Base-by-base conservation (phyloP, 2,113 vertebrate species). In the Xiphorhynchus elegans region DNA sequence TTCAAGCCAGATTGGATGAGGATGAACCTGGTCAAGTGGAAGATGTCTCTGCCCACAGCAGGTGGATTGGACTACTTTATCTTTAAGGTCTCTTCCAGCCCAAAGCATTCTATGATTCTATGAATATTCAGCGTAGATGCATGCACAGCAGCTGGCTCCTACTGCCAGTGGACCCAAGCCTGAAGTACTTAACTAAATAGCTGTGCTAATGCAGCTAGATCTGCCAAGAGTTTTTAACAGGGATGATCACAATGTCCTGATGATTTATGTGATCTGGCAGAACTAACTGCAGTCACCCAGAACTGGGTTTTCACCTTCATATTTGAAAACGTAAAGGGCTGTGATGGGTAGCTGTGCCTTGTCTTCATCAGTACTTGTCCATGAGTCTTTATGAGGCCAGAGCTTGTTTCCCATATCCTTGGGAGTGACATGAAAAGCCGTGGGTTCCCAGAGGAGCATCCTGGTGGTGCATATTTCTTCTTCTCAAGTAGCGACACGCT, bases 181-280 rank as follows among this genome's bases (percentile, higher is more conserved):
- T 78, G 31, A 66, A 64, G 69, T 46, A 86, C 29, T 84, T 49
- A 56, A 55, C 31, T 67, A 20, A 94, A 89, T 77, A 80, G 83
- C 75, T 86, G 23, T 56, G 35, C 72, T 92, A 78, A n/a, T 56
- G 64, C 79, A 93, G 68, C 13, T 11, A 49, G 60, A 44, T 86
- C 72, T 95, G 90, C 93, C 83, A 93, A 15, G 76, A 74, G 63
- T 63, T 93, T 91, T 73, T 77, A 85, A 63, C 56, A 56, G 85
- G 11, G 44, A 67, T 86, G 63, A 35, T 80, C 29, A 5, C 1
- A 6, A 88, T 77, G 44, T 95, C 59, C 66, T 63, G 83, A 47
- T 86, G 42, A 56, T 90, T 63, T 91, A 74, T 91, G 68, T n/a
- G 56, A 52, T 47, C 75, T 95, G 72, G 85, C 83, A 94, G 47